Conservation (phyloP, 2,888 invertebrate genomes). For the Altica lythri region DNA sequence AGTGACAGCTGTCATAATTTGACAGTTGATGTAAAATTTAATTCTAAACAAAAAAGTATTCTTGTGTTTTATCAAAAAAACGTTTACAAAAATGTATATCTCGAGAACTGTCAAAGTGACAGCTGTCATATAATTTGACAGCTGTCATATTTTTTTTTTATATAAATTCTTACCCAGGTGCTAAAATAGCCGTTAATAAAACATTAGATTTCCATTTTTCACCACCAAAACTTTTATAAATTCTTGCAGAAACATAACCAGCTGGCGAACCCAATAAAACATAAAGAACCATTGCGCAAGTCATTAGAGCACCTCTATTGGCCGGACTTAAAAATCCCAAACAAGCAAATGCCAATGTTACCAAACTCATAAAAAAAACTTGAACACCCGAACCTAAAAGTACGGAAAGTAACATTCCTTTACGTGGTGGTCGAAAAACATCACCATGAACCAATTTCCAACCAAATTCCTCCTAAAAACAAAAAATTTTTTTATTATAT, state of each 20-base stretch:
- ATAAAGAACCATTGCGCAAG: constrained; percentile 94
- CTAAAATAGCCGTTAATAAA: constrained; percentile 91
- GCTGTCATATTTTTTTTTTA: too few species aligned
- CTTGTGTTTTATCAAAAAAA: too few species aligned
- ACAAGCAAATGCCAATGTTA: constrained; percentile 98
- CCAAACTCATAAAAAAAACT: constrained; percentile 93
- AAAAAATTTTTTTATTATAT: too few species aligned
- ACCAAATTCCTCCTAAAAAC: constrained; percentile 85
- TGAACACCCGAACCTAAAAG: constrained; percentile 96
- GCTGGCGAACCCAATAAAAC: constrained; percentile 97
- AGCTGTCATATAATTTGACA: too few species aligned
- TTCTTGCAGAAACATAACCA: constrained; percentile 94
- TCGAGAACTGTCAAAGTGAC: too few species aligned
- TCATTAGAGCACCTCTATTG: constrained; percentile 98
- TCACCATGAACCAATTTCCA: constrained; percentile 99
- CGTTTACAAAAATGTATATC: too few species aligned
- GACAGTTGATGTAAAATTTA: too few species aligned
- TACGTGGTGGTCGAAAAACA: constrained; percentile 94
- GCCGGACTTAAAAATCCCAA: constrained; percentile 98
- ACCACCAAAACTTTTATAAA: constrained; percentile 99
- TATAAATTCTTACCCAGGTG: constrained; percentile 85
- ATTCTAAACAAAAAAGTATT: too few species aligned
- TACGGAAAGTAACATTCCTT: constrained; percentile 95
- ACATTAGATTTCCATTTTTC: constrained; percentile 99
- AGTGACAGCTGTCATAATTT: too few species aligned